A percentile compares a stretch with the other conserved stretches of the same genome.
These are phyloP conservation scores for Callitettix versicolor DNA, from an alignment of 1,140 invertebrate genomes.

Conservation along the genomic window DNA sequence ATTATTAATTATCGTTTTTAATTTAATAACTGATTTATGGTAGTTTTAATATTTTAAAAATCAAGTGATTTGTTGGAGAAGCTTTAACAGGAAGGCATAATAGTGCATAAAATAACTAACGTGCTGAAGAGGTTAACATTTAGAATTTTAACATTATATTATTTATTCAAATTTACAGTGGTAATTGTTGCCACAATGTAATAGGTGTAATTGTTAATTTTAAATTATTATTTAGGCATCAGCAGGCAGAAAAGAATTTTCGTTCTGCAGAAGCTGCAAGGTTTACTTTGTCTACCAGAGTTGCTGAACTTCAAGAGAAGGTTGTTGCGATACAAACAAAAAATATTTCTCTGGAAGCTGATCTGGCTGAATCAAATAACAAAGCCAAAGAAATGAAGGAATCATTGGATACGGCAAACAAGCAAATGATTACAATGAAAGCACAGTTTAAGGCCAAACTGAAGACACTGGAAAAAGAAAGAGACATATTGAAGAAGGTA, in stretches of 20 bases:
- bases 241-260: conserved; percentile 24
- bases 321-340: conserved; percentile 28
- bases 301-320: conserved; percentile 28
- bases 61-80: no score
- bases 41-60: no score
- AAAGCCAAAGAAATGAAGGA: conserved; percentile 44
- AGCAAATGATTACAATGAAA: conserved; percentile 75
- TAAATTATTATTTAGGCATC: conserved; percentile 14
- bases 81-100: no score
- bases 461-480: conserved; percentile 70
- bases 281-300: conserved; percentile 41
- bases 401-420: conserved; percentile 62
- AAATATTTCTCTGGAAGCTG: conserved; percentile 19
- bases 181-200: no score
- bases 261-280: conserved; percentile 32
- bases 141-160: no score
- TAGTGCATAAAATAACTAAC: no score
- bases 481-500: conserved; percentile 59
- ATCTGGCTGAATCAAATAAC: background rate
- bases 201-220: no score
- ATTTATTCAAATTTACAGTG: no score
- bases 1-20: no score
- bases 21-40: no score
- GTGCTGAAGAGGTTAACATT: no score
- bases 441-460: conserved; percentile 67